These are phyloP conservation scores for Pitta sordida DNA, from an alignment of 2,113 vertebrate genomes.

Conservation along the genomic window DNA sequence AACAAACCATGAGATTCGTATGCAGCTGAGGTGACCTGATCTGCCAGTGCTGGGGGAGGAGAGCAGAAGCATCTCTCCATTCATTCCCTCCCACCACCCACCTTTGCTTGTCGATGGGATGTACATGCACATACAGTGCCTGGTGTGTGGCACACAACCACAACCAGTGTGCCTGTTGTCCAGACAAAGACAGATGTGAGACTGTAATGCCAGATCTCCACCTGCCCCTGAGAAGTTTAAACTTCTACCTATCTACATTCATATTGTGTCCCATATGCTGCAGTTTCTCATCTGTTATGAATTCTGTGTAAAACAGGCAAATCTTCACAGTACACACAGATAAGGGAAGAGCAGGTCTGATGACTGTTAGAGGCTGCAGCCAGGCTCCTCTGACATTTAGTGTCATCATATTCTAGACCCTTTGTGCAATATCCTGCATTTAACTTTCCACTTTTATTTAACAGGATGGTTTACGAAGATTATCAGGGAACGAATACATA, in stretches of 20 bases:
- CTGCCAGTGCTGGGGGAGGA: not conserved
- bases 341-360: not conserved
- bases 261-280: not conserved
- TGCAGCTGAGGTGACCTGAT: not conserved
- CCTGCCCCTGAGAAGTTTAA: not conserved
- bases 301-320: not conserved
- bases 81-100: not conserved
- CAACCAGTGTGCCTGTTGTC: not conserved
- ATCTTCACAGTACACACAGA: not conserved
- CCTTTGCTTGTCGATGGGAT: not conserved
- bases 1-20: not conserved
- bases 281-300: not conserved
- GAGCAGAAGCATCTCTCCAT: not conserved
- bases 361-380: not conserved
- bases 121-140: not conserved
- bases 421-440: not conserved
- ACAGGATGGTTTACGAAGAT: conserved; percentile 91
- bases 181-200: not conserved
- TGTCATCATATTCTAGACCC: not conserved
- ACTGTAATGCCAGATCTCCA: not conserved
- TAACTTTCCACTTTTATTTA: conserved; percentile 46
- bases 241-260: not conserved
- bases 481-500: conserved; percentile 92
- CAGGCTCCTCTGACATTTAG: not conserved
- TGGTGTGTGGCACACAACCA: not conserved